Evolutionary conservation across 2,797 vertebrate genomes (phyloP).

Genomic region (Coracias cyanogaster): DNA sequence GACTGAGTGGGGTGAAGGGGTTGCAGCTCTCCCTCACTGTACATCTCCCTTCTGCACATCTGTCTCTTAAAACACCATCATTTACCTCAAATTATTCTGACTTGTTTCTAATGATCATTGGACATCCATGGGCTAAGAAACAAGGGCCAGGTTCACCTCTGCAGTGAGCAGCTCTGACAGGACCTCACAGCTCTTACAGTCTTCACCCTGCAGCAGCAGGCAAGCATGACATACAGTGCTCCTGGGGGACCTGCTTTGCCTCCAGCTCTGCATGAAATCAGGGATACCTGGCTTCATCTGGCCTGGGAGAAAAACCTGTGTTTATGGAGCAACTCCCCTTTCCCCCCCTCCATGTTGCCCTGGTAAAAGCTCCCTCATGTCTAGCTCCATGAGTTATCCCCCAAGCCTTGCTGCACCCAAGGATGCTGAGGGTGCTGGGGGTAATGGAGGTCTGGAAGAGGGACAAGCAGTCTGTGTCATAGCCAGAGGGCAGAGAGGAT

Average conservation of each 20-base stretch:
- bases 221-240: not conserved
- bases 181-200: not conserved
- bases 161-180: not conserved
- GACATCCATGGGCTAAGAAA: not conserved
- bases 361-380: rapidly evolving
- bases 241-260: not conserved
- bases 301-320: not conserved
- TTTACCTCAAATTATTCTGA: not conserved
- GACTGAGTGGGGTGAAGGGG: not conserved
- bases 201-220: not conserved
- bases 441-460: not conserved
- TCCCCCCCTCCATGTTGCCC: rapidly evolving
- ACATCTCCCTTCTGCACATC: not conserved
- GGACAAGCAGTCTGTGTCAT: rapidly evolving
- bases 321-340: not conserved
- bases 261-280: not conserved
- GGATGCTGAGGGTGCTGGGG: not conserved
- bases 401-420: rapidly evolving
- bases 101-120: not conserved
- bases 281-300: not conserved
- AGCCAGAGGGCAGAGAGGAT: not conserved
- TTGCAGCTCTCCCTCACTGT: not conserved
- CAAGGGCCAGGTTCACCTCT: not conserved
- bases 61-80: not conserved
- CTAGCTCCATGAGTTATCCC: not conserved